Evolutionary conservation across 53 echinoderm and acorn worm species (phyloP).

Genomic region (Stichopus horrens): DNA sequence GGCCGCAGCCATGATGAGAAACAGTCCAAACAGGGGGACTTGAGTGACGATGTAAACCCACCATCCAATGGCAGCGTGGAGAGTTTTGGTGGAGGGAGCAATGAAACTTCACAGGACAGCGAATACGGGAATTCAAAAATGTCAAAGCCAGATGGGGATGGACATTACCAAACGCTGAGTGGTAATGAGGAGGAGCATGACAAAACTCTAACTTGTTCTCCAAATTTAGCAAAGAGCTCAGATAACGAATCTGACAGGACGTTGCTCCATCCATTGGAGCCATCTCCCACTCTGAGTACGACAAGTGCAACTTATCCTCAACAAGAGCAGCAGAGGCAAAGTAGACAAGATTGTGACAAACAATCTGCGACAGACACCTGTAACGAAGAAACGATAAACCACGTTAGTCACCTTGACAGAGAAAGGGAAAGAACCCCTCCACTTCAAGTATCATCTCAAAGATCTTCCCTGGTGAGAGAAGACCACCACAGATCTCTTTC

Average conservation of each 20-base stretch:
- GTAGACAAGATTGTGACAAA: not conserved
- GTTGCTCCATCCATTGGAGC: not conserved
- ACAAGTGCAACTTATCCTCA: not conserved
- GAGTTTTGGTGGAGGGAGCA: slow-evolving; percentile 12
- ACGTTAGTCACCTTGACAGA: not conserved
- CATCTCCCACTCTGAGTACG: not conserved
- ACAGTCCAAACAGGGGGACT: slow-evolving; percentile 19
- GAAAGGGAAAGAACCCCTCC: not conserved
- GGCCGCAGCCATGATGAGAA: slow-evolving; percentile 10
- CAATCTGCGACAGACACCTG: not conserved
- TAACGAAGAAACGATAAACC: not conserved
- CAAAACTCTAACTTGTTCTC: not conserved
- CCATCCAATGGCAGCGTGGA: slow-evolving; percentile 1
- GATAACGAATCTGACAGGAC: slow-evolving; percentile 13
- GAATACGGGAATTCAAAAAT: not conserved
- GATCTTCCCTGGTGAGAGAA: not conserved
- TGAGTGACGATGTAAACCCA: slow-evolving; percentile 28
- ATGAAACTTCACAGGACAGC: slow-evolving; percentile 37
- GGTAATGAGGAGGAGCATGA: not conserved
- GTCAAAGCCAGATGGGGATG: not conserved
- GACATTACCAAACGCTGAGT: not conserved
- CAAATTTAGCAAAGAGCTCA: not conserved
- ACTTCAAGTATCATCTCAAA: not conserved
- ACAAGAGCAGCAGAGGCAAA: not conserved
- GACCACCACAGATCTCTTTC: not conserved